Conservation (phyloP, 2,113 vertebrate genomes). For the Sinocyclocheilus maitianheensis region DNA sequence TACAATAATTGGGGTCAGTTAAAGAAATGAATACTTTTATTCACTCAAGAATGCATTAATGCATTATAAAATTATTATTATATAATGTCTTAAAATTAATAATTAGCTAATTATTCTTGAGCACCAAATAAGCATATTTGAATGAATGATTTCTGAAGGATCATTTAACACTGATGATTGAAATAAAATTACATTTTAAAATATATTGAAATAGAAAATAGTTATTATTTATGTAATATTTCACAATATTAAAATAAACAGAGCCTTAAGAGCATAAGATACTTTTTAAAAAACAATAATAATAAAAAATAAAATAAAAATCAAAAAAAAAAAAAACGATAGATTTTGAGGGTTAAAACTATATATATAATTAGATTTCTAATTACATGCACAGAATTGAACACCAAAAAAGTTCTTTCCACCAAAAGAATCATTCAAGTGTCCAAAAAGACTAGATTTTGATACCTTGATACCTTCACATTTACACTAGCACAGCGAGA, state of each 20-base stretch:
- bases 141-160: neutral
- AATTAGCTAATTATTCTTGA: neutral
- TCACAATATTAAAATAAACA: no score
- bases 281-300: no score
- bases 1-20: neutral
- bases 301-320: no score
- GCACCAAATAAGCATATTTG: neutral
- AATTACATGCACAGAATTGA: neutral
- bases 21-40: neutral
- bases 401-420: neutral
- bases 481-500: conserved; percentile 30
- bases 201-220: no score
- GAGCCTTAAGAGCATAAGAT: no score
- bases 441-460: neutral
- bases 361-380: neutral
- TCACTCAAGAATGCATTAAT: no score
- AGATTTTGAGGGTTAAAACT: neutral
- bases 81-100: no score
- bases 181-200: no score
- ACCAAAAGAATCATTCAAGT: neutral
- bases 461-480: conserved; percentile 19
- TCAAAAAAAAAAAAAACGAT: neutral
- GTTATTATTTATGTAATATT: no score
- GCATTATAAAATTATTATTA: no score
- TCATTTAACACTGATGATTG: neutral